Base-by-base conservation (phyloP, 1,140 invertebrate genomes). In the Phortica variegata region DNA sequence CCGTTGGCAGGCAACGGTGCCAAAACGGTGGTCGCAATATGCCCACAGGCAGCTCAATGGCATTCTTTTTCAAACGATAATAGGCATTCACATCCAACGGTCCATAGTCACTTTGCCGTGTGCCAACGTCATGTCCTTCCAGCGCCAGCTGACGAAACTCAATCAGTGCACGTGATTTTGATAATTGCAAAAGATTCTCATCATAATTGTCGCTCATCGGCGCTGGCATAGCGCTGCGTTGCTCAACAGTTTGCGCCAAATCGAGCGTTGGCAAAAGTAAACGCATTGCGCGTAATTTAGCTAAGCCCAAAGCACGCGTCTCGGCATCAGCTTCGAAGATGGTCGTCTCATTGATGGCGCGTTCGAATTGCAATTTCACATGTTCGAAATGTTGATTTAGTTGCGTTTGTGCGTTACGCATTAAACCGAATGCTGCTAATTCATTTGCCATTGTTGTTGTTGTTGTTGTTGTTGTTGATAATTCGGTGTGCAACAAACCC, bases 61-160 rank as follows among this genome's bases (percentile, higher is more conserved):
- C 55, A 32, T 74, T 74, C 26, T 54, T 32, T 16, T 57, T 69
- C 20, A 74, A 44, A 15, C 63, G 47, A 41, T 73, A 74, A 43
- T 73, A 74, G 43, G 65, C 70, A 33, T 74, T 74, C 4, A 71
- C 56, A 33, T 65, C 44, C 3, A 74, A 31, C 2, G 71, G 58
- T 1, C 65, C 61, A 9, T 58, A 18, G n/a, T 39, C 8, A 6
- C n/a, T n/a, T n/a, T 32, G 8, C 10, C 19, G 10, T 3, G 10
- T 13, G 18, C 42, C 7, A 33, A 20, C 7, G 17, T 44, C 26
- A 48, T 31, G 12, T 47, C 43, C 17, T 43, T 5, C 21, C 3
- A 68, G 18, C 3, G 52, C 58, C 16, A 36, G 5, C 20, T 45
- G 41, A 0, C 47, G 50, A 6, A 73, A 55, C 21, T 65, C 49